Evolutionary conservation across 2,113 vertebrate species (phyloP).

Genomic region (Pontoporia blainvillei): DNA sequence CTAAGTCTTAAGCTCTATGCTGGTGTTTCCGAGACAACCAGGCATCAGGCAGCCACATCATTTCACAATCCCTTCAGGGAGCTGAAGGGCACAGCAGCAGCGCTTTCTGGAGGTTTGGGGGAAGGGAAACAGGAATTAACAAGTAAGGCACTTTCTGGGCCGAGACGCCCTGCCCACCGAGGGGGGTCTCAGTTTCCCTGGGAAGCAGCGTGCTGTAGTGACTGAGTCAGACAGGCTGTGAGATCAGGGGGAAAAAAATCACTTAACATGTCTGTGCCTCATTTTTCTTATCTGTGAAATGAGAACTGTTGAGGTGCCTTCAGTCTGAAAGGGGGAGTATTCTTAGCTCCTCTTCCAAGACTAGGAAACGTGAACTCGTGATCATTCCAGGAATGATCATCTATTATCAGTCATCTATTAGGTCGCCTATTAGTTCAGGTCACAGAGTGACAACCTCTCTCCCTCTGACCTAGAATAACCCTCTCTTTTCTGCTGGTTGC

Average conservation of each 20-base stretch:
- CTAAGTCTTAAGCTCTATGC: fast-evolving
- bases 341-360: background rate
- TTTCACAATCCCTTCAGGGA: background rate
- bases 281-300: background rate
- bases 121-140: background rate
- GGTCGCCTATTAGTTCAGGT: background rate
- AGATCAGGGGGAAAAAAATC: background rate
- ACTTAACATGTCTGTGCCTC: background rate
- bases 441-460: background rate
- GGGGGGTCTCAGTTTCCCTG: background rate
- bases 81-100: background rate
- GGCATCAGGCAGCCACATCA: background rate
- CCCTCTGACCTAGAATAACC: background rate
- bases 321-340: background rate
- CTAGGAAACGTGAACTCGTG: background rate
- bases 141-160: background rate
- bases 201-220: background rate
- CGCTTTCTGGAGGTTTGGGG: background rate
- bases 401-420: background rate
- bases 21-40: background rate
- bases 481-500: background rate
- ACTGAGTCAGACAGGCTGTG: background rate
- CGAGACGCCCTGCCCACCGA: background rate
- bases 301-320: background rate
- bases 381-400: background rate